Evolutionary conservation across 2,797 vertebrate species (phyloP).

Genomic region (Cheirogaleus major): DNA sequence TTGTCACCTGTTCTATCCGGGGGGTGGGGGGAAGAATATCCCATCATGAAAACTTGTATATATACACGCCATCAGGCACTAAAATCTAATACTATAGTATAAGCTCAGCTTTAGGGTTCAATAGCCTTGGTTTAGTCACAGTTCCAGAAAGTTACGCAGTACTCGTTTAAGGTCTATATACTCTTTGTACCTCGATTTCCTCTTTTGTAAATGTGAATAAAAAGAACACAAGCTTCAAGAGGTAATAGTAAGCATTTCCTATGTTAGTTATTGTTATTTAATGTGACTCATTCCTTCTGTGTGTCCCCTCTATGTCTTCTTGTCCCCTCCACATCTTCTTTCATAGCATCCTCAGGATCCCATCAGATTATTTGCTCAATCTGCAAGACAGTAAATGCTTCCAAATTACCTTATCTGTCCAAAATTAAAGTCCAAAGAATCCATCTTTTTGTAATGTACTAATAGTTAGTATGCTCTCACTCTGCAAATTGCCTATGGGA

Average conservation of each 20-base stretch:
- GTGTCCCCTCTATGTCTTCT: neutral
- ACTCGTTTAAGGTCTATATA: neutral
- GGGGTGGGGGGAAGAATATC: neutral
- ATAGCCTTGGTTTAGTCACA: neutral
- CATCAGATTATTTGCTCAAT: neutral
- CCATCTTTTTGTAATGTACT: neutral
- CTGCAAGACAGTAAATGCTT: neutral
- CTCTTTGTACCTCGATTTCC: neutral
- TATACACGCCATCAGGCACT: neutral
- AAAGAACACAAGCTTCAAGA: neutral
- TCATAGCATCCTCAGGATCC: neutral
- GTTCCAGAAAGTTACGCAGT: neutral
- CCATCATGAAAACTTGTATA: neutral
- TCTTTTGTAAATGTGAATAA: neutral
- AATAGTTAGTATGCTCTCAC: neutral
- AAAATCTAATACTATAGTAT: neutral
- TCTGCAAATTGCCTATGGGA: neutral
- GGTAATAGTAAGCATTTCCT: neutral
- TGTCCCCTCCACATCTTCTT: neutral
- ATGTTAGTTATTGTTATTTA: neutral
- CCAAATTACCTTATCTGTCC: neutral
- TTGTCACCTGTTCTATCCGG: neutral
- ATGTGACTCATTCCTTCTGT: neutral
- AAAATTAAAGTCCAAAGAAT: slow-evolving; percentile 4
- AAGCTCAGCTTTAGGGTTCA: neutral